Evolutionary conservation across 2,888 invertebrate species (phyloP).

Genomic region (Linnaemya vulpina): DNA sequence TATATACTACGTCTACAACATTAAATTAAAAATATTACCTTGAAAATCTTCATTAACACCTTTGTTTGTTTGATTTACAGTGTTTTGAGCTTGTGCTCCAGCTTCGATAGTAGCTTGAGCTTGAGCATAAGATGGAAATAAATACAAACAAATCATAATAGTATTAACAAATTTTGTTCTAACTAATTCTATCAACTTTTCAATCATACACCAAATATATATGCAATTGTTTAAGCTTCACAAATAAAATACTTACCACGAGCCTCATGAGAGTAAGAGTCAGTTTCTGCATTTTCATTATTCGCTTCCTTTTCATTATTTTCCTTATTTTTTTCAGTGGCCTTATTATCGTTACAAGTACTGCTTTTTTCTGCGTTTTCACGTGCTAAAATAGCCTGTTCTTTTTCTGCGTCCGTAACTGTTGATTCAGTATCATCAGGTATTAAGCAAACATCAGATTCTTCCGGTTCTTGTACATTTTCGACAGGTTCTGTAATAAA

Average conservation of each 20-base stretch:
- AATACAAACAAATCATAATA: constrained; percentile 59
- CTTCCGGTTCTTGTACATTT: constrained; percentile 84
- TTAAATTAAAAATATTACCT: constrained; percentile 56
- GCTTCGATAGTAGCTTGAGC: constrained; percentile 77
- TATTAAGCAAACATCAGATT: constrained; percentile 87
- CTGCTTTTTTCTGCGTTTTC: constrained; percentile 81
- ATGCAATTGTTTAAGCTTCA: background rate
- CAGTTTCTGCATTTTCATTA: constrained; percentile 51
- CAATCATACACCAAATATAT: background rate
- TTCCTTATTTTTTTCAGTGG: constrained; percentile 73
- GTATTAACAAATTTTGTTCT: constrained; percentile 52
- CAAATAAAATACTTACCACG: constrained; percentile 61
- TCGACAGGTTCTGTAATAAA: constrained; percentile 82
- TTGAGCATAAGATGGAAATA: constrained; percentile 72
- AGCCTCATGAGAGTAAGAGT: constrained; percentile 55
- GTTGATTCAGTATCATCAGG: constrained; percentile 87
- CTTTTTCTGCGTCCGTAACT: constrained; percentile 87
- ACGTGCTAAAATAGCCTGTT: constrained; percentile 84
- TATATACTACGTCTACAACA: background rate
- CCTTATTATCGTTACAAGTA: constrained; percentile 73
- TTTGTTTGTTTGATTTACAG: constrained; percentile 63
- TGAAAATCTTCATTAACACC: constrained; percentile 62
- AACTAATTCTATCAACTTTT: background rate
- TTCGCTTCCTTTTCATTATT: constrained; percentile 25
- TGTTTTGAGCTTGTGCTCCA: constrained; percentile 75